Conservation (phyloP, 2,888 invertebrate species). For the Parelbella ahira region DNA sequence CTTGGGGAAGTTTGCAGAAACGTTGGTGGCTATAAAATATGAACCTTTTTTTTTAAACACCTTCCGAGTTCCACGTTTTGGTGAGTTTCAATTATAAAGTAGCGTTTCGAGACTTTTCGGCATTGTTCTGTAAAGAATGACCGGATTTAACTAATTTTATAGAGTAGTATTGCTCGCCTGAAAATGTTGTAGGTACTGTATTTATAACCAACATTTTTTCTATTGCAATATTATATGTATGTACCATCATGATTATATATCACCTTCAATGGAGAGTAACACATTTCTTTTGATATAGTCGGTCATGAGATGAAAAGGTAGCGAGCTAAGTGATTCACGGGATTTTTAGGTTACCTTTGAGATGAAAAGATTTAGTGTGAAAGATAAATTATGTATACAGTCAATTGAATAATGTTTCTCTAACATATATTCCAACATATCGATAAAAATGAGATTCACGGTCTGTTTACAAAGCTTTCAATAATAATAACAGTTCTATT, state of each 20-base stretch:
- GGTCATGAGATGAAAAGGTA: conserved; percentile 13
- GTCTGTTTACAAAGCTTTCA: no score
- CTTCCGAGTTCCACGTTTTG: conserved; percentile 36
- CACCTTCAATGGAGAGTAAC: no score
- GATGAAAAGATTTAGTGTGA: conserved; percentile 9
- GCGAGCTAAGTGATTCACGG: conserved; percentile 19
- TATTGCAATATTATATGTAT: no score
- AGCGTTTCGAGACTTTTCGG: conserved; percentile 34
- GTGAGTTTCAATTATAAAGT: conserved; percentile 42
- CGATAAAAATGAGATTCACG: no score
- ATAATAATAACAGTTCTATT: no score
- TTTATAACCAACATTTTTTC: no score
- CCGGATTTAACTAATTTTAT: background rate
- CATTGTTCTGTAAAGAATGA: conserved; percentile 2
- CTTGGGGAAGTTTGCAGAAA: conserved; percentile 47
- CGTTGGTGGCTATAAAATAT: conserved; percentile 41
- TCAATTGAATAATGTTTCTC: conserved; percentile 5
- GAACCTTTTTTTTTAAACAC: conserved; percentile 27
- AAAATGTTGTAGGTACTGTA: no score
- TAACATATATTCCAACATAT: no score
- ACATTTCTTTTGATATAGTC: conserved; percentile 7
- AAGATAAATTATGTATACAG: conserved; percentile 15
- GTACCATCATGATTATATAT: no score
- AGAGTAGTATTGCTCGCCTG: no score
- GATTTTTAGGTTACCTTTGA: conserved; percentile 15